phyloP scores from a whole-genome alignment of 2,113 vertebrate species.

The Actenoides lindsayi region DNA sequence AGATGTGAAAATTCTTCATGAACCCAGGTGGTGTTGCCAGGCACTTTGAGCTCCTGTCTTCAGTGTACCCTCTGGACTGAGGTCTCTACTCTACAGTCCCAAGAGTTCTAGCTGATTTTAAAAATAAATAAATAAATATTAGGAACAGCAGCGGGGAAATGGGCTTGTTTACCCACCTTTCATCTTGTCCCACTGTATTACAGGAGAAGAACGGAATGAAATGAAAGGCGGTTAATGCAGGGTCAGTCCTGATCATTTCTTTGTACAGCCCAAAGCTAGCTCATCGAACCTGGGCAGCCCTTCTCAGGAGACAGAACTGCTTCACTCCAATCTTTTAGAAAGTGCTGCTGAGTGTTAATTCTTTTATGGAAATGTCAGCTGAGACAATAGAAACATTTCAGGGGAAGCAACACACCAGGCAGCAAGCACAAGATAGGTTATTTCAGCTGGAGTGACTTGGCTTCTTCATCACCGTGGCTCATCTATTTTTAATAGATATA shows the following conservation, averaged over 20 bases:
- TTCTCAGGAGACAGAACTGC: not conserved
- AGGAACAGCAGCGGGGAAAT: not conserved
- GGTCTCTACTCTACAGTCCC: not conserved
- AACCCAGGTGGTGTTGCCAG: not conserved
- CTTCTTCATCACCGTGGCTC: not conserved
- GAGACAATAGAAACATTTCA: not conserved
- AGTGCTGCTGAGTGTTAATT: not conserved
- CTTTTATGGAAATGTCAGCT: not conserved
- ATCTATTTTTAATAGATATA: constrained; percentile 10
- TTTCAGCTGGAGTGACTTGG: not conserved
- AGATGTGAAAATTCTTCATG: not conserved
- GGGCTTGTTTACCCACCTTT: not conserved
- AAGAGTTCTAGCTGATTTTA: not conserved
- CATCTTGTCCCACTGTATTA: not conserved
- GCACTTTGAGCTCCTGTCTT: not conserved
- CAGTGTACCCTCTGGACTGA: not conserved
- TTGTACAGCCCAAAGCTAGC: not conserved
- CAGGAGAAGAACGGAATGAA: not conserved
- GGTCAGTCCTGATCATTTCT: not conserved
- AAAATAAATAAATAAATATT: not conserved
- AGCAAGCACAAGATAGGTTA: not conserved
- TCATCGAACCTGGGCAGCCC: not conserved
- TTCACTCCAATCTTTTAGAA: not conserved
- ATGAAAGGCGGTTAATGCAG: not conserved
- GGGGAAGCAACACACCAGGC: not conserved